Base-by-base conservation (phyloP, 2,888 invertebrate genomes). In the Pyrrhia umbra region DNA sequence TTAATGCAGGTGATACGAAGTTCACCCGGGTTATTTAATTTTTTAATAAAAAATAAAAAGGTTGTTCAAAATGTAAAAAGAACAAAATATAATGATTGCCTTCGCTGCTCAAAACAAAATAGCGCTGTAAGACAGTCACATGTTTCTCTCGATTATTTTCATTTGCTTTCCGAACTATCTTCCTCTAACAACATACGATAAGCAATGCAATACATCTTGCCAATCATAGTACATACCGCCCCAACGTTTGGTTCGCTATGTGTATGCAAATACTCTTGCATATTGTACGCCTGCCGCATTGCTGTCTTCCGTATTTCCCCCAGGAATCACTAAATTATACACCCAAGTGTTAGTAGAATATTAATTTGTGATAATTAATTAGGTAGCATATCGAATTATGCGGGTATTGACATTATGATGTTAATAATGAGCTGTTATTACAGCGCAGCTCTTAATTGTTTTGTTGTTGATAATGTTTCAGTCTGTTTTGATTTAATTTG, bases 211-310 rank as follows among this genome's bases (percentile, higher is more conserved):
- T 52, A 70, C 37, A 34, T 50, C 71, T 56, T 20, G 30, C 60
- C 87, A 86, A 88, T 86, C 84, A 82, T 81, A 87, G 86, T 85
- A 85, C 83, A 82, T 79, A 69, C 73, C 66, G 75, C 77, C 81
- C 81, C 83, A 82, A 84, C 79, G 73, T 62, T 73, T 69, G 72
- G 79, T 84, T 39, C 20, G 27, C 34, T 40, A 34, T 59, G 84
- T 82, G 77, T 86, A 89, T 90, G 90, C 87, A 87, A 88, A 90
- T 90, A 84, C 70, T 50, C 79, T 68, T 87, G 86, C 87, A 89
- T 88, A 90, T 89, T 90, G 85, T 85, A 85, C 79, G 84, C 82
- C 77, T 83, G 76, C 79, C 80, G 82, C 83, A 89, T 82, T 87
- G 82, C 83, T 81, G 85, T 85, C 85, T 84, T 82, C 80, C 75